These are phyloP conservation scores for Sebastolobus altivelis DNA, from an alignment of 2,797 vertebrate genomes.

Conservation along the genomic window DNA sequence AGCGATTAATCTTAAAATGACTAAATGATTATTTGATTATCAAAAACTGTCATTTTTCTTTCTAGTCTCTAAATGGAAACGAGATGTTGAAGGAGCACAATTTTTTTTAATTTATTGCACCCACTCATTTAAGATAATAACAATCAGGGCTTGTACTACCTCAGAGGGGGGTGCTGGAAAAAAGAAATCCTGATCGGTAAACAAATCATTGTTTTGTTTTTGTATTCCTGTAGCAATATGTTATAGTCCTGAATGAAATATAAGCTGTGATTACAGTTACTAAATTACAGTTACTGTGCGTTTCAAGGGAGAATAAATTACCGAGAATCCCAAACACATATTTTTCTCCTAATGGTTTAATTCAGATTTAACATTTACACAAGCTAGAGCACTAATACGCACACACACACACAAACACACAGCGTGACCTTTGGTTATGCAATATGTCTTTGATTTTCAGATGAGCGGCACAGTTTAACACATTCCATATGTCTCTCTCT, in stretches of 20 bases:
- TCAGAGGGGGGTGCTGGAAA: background rate
- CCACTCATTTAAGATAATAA: background rate
- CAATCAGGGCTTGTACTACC: background rate
- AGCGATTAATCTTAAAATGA: background rate
- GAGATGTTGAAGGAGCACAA: background rate
- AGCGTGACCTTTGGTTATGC: conserved; percentile 67
- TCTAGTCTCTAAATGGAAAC: background rate
- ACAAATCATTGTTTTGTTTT: background rate
- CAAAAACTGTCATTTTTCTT: background rate
- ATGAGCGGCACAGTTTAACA: conserved; percentile 71
- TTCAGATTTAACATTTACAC: conserved; percentile 51
- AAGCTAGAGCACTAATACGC: conserved; percentile 18
- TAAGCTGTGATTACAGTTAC: conserved; percentile 24
- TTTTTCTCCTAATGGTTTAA: conserved; percentile 42
- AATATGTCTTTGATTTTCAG: conserved; percentile 73
- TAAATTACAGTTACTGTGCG: conserved; percentile 30
- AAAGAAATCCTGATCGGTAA: background rate
- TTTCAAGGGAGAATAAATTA: conserved; percentile 18
- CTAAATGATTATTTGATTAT: background rate
- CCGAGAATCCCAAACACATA: background rate
- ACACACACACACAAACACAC: conserved; percentile 21
- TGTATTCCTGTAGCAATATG: background rate
- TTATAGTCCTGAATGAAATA: background rate
- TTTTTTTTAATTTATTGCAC: background rate
- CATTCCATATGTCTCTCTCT: conserved; percentile 76